These are phyloP conservation scores for Suricata suricatta DNA, from an alignment of 2,113 vertebrate species.

Conservation along the genomic window DNA sequence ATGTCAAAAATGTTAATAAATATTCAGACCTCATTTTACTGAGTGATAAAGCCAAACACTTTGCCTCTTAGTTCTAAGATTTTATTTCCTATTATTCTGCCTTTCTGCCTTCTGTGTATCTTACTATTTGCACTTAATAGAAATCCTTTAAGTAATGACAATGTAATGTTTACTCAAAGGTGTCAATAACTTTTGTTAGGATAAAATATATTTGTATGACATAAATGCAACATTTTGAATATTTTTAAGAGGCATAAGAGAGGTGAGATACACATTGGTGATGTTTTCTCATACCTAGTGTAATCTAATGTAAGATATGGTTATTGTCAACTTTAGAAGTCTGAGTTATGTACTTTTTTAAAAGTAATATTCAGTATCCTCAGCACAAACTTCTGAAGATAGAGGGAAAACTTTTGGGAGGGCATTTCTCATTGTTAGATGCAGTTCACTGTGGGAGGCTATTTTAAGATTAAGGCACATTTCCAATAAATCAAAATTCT, in stretches of 20 bases:
- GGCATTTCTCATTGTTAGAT: background rate
- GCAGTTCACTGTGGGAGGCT: conserved; percentile 1
- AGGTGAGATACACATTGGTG: background rate
- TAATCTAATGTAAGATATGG: background rate
- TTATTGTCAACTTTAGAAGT: conserved; percentile 11
- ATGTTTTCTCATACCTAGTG: background rate
- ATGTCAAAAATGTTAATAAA: conserved; percentile 18
- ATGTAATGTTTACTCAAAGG: background rate
- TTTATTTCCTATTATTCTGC: conserved; percentile 32
- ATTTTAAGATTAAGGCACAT: background rate
- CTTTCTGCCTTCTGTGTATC: background rate
- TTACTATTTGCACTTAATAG: conserved; percentile 26
- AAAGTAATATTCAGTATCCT: background rate
- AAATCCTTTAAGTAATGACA: conserved; percentile 46
- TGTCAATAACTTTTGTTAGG: conserved; percentile 28
- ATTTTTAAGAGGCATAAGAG: background rate
- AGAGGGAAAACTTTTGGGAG: background rate
- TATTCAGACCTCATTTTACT: conserved; percentile 30
- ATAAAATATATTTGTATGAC: conserved; percentile 16
- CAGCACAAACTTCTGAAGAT: background rate
- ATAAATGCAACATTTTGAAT: background rate
- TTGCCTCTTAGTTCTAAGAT: background rate
- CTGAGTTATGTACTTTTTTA: background rate
- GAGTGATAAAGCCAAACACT: background rate
- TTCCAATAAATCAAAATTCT: background rate